Conservation (phyloP, 1,140 invertebrate genomes). For the Macrocentrus cingulum region DNA sequence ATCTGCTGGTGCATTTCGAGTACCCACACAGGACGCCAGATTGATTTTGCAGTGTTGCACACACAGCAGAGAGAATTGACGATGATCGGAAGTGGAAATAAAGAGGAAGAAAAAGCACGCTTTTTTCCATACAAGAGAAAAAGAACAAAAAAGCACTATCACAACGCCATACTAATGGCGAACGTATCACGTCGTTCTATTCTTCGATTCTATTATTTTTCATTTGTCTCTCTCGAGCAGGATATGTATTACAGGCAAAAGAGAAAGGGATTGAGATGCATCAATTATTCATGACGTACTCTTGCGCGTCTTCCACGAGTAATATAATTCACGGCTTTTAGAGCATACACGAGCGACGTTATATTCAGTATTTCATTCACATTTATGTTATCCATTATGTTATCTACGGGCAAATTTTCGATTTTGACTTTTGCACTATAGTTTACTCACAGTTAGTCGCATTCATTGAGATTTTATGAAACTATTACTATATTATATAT, state of each 20-base stretch:
- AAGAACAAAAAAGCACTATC: too few species aligned
- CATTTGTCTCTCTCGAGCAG: constrained; percentile 42
- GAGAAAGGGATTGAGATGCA: constrained; percentile 18
- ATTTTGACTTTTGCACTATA: background rate
- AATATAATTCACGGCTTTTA: constrained; percentile 25
- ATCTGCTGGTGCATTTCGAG: constrained; percentile 8
- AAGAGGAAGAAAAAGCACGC: background rate
- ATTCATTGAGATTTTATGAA: too few species aligned
- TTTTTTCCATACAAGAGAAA: background rate
- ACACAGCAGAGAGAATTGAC: background rate
- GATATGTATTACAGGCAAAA: too few species aligned
- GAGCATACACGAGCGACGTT: constrained; percentile 16
- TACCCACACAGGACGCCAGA: constrained; percentile 26
- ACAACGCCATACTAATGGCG: constrained; percentile 33
- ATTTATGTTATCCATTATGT: background rate
- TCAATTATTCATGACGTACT: constrained; percentile 47
- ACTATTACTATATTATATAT: too few species aligned
- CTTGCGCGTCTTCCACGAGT: background rate
- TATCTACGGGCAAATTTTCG: background rate
- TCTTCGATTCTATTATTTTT: constrained; percentile 49
- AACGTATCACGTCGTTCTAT: constrained; percentile 43
- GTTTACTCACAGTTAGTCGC: too few species aligned
- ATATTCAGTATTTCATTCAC: background rate
- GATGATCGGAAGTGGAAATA: constrained; percentile 11
- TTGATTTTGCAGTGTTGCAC: constrained; percentile 21